Base-by-base conservation (phyloP, 2,888 invertebrate species). In the Dichetophora obliterata region DNA sequence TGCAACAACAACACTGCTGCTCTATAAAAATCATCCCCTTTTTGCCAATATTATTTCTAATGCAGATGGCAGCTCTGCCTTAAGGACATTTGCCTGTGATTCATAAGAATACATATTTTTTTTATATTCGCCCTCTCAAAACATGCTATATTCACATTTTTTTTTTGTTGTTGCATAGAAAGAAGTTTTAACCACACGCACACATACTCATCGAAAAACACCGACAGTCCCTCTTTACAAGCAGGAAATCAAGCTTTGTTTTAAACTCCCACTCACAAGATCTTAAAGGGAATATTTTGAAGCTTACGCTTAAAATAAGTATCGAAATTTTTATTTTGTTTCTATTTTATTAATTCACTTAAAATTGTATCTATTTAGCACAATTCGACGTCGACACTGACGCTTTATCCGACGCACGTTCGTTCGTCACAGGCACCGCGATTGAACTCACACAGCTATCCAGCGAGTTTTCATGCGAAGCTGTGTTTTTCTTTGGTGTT, bases 31-130 rank as follows among this genome's bases (percentile, higher is more conserved):
- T 73, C 73, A 73, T 63, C 73, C 73, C 73, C 65, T 61, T 61
- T 37, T 74, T 54, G 66, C 37, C 19, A 73, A 65, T 63, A 16
- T 19, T 19, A 24, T 54, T 66, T 66, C n/a, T 24, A 54, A n/a
- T 11, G 63, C 52, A 24, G 43, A 52, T 74, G 74, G 74, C 74
- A 74, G 66, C 74, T 37, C 74, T 74, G 74, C 22, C 37, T 22
- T 66, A 48, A 66, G 74, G 73, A 74, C 37, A 65, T 65, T 52
- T 52, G 63, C 27, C 72, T 61, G 61, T 61, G 61, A 61, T 27
- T 48, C 73, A 52, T 22, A 50, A 48, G 63, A 31, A 48, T 72
- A 48, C 61, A 63, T 50, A 73, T 31, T 63, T 52, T 73, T 73
- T 69, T 69, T 19, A 16, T 5, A 5, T 6, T 22, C 5, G 19